Conservation (phyloP, 2,888 invertebrate genomes). For the Acholoe squamosa region DNA sequence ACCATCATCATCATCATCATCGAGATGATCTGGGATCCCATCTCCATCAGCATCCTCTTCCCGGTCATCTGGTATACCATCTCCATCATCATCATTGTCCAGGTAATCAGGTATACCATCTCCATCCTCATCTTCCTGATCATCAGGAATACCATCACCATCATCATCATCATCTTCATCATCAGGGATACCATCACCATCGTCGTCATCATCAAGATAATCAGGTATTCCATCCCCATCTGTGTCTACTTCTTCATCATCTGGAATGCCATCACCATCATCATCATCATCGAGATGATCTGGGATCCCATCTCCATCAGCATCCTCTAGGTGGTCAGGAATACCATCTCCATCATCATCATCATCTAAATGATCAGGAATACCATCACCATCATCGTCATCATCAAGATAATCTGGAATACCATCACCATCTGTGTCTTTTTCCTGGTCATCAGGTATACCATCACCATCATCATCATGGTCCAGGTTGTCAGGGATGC, state of each 20-base stretch:
- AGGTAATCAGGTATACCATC: constrained; percentile 75
- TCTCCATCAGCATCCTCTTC: constrained; percentile 73
- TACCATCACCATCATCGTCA: constrained; percentile 72
- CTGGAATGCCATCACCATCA: constrained; percentile 72
- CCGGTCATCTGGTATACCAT: constrained; percentile 75
- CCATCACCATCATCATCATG: constrained; percentile 71
- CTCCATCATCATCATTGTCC: constrained; percentile 74
- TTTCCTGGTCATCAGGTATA: constrained; percentile 72
- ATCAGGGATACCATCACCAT: constrained; percentile 70
- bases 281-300: constrained; percentile 70
- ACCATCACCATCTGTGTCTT: constrained; percentile 75
- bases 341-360: constrained; percentile 70
- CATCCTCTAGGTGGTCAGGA: constrained; percentile 73
- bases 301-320: constrained; percentile 72
- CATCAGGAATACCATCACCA: constrained; percentile 69
- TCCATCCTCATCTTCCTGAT: constrained; percentile 68
- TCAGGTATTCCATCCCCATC: constrained; percentile 74
- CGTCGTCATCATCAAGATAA: constrained; percentile 74
- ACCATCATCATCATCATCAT: constrained; percentile 67
- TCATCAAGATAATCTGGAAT: constrained; percentile 69
- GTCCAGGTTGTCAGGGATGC: constrained; percentile 70
- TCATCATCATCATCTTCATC: constrained; percentile 64
- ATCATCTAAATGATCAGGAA: constrained; percentile 67
- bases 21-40: constrained; percentile 70
- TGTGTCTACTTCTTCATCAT: constrained; percentile 70